These are phyloP conservation scores for Scaptodrosophila lebanonensis DNA, from an alignment of 1,140 invertebrate genomes.

Conservation along the genomic window DNA sequence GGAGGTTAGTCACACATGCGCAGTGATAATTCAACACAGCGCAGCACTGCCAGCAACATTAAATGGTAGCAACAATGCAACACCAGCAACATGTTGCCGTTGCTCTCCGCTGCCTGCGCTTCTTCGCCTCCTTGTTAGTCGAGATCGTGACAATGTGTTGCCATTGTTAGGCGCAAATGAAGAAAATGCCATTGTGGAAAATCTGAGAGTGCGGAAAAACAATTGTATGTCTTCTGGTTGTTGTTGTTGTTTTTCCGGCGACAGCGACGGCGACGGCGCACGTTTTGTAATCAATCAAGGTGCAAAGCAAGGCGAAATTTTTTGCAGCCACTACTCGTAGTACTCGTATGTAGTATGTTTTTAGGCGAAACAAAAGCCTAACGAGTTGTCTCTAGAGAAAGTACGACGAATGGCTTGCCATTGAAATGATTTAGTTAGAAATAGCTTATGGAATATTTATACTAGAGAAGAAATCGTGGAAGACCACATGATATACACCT, in stretches of 20 bases:
- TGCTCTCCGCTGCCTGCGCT: slow-evolving; percentile 63
- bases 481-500: too few species aligned
- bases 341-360: too few species aligned
- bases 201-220: slow-evolving; percentile 52
- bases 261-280: slow-evolving; percentile 33
- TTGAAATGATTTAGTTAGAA: too few species aligned
- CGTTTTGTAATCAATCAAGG: slow-evolving; percentile 72
- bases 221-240: slow-evolving; percentile 53
- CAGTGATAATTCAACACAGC: slow-evolving; percentile 67
- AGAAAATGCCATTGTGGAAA: slow-evolving; percentile 75
- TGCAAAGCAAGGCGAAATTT: slow-evolving; percentile 47
- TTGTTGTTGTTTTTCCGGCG: slow-evolving; percentile 1
- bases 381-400: slow-evolving; percentile 47
- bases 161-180: slow-evolving; percentile 74
- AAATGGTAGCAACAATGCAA: slow-evolving; percentile 60
- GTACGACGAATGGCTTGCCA: slow-evolving; percentile 6
- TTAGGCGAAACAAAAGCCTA: slow-evolving; percentile 40
- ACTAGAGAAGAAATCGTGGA: too few species aligned
- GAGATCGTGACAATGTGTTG: slow-evolving; percentile 72
- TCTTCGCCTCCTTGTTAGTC: slow-evolving; percentile 17
- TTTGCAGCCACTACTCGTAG: slow-evolving; percentile 43
- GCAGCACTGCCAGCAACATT: slow-evolving; percentile 53
- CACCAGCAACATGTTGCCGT: slow-evolving; percentile 60
- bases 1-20: slow-evolving; percentile 68
- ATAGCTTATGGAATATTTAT: too few species aligned